Evolutionary conservation across 35 echinoderm and acorn worm genomes (phyloP).

Genomic region (Heliocidaris erythrogramma): DNA sequence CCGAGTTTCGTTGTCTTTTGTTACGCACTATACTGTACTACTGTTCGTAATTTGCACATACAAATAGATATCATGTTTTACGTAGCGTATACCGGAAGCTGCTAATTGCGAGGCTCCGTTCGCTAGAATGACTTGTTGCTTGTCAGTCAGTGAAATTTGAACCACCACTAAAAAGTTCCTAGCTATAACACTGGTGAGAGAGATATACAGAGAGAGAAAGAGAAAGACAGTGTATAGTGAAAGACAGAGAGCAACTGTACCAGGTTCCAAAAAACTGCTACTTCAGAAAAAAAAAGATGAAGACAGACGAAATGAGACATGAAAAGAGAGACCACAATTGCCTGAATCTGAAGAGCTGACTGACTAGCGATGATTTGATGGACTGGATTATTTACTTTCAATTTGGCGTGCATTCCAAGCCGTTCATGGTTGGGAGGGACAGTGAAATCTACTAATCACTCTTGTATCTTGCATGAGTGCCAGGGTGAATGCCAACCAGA

Average conservation of each 20-base stretch:
- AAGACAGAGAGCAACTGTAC: neutral
- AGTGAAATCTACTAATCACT: neutral
- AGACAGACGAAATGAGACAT: no score
- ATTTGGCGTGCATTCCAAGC: neutral
- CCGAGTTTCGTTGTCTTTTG: no score
- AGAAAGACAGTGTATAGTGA: neutral
- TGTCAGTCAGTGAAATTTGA: no score
- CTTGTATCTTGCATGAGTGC: neutral
- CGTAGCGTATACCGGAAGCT: no score
- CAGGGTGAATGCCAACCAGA: neutral
- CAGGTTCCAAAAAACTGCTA: neutral
- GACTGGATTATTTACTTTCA: slow-evolving; percentile 12
- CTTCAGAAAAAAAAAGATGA: neutral
- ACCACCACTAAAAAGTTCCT: no score
- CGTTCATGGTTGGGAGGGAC: neutral
- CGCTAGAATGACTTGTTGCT: no score
- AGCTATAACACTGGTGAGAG: no score
- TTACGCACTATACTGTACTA: no score
- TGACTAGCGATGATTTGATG: neutral
- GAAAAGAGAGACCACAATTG: neutral
- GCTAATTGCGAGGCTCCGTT: no score
- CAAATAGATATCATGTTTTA: no score
- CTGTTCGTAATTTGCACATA: no score
- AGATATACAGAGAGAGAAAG: neutral
- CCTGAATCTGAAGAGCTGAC: neutral